A percentile compares a stretch with the other conserved stretches of the same genome.
Evolutionary conservation across 2,888 invertebrate species (phyloP).

Genomic region (Spisula solida): DNA sequence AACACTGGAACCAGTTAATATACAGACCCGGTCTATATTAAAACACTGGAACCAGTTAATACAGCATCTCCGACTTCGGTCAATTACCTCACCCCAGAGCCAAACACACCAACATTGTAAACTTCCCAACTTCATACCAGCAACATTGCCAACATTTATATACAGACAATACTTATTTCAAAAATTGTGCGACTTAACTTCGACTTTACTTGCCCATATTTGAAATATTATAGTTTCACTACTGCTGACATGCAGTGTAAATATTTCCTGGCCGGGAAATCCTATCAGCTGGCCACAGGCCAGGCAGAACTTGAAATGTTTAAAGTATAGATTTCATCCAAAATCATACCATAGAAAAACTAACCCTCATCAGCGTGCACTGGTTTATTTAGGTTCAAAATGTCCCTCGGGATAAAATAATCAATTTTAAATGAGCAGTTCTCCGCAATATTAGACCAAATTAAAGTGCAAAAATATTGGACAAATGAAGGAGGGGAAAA

Average conservation of each 20-base stretch:
- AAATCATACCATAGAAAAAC: background rate
- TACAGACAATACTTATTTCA: background rate
- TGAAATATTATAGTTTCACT: constrained; percentile 25
- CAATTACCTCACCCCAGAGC: no score
- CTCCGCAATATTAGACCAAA: background rate
- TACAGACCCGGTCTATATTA: no score
- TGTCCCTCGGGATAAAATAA: constrained; percentile 19
- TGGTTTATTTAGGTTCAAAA: constrained; percentile 2
- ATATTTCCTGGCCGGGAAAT: constrained; percentile 11
- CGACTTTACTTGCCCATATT: background rate
- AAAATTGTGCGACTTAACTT: background rate
- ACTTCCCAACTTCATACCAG: no score
- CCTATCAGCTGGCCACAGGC: constrained; percentile 8
- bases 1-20: no score
- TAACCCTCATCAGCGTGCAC: background rate
- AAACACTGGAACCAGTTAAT: no score
- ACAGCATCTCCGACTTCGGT: no score
- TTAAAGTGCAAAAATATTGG: constrained; percentile 16
- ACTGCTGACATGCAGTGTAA: constrained; percentile 1
- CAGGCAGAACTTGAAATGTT: background rate
- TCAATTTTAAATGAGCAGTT: constrained; percentile 3
- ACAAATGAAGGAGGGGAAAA: background rate
- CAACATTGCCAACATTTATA: background rate
- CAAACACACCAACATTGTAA: no score
- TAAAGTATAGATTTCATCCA: background rate